Conservation (phyloP, 1,140 invertebrate species). For the Nasonia giraulti region DNA sequence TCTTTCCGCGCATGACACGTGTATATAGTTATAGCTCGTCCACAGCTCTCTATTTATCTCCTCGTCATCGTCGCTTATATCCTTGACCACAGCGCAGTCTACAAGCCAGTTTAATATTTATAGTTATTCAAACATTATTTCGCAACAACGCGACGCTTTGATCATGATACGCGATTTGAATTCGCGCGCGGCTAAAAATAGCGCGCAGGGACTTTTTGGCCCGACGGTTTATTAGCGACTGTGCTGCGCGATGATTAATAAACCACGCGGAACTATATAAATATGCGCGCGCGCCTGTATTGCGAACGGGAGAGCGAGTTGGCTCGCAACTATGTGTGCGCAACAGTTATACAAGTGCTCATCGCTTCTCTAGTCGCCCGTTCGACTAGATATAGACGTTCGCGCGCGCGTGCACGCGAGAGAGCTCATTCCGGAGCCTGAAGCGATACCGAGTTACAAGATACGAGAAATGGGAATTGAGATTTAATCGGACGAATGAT, state of each 20-base stretch:
- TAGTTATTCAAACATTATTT: background rate
- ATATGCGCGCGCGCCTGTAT: background rate
- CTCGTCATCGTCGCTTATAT: background rate
- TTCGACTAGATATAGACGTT: constrained; percentile 48
- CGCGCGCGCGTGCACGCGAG: background rate
- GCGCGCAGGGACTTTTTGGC: background rate
- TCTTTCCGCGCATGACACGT: too few species aligned
- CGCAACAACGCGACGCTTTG: background rate
- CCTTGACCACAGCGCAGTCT: too few species aligned
- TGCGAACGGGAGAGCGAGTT: background rate
- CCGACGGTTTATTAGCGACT: background rate
- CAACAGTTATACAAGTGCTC: constrained; percentile 54
- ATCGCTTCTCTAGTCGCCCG: constrained; percentile 21
- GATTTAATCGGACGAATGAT: too few species aligned
- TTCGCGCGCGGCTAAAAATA: background rate
- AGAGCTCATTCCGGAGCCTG: constrained; percentile 2
- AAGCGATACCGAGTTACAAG: background rate
- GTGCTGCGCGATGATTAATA: constrained; percentile 13
- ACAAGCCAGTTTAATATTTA: too few species aligned
- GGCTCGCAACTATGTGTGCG: constrained; percentile 57
- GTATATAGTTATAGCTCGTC: too few species aligned
- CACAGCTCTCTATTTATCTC: background rate
- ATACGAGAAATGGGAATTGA: background rate
- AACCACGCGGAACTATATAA: constrained; percentile 12
- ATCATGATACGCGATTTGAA: background rate